Base-by-base conservation (phyloP, 1,140 invertebrate genomes). In the Lutraria rhynchaena region DNA sequence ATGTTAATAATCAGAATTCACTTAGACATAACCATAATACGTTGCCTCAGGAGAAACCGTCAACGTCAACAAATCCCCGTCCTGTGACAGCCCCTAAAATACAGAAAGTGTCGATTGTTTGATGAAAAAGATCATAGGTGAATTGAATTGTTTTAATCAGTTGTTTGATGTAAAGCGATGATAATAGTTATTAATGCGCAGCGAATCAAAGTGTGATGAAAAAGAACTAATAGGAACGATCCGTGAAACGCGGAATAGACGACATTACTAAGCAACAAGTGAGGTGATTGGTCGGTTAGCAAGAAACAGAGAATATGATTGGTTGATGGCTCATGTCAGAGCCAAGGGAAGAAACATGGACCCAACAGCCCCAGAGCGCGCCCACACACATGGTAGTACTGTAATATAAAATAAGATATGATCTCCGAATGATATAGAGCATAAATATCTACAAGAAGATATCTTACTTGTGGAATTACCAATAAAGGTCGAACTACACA, bases 81-180 rank as follows among this genome's bases (percentile, higher is more conserved):
- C 67, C 41, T 35, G 67, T 74, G 37, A 63, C 29, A 29, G 58
- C 65, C n/a, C 67, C 78, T n/a, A 81, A 74, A 71, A 29, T 81
- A 37, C 78, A 81, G 37, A 81, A 81, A 67, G 69, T 81, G 9
- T 81, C 78, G 19, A 81, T 81, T 44, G 78, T 81, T 35, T 81
- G 78, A 81, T 55, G 29, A 58, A 73, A 63, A 7, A 17, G 55
- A 19, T 60, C 17, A 0, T 65, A 57, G 53, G 71, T 41, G 3
- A 11, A 60, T 60, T 60, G 44, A 44, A 44, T 55, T 55, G 4
- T 22, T 5, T 19, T 22, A n/a, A 5, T 5, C n/a, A 9, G n/a
- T 55, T 22, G 4, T 11, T 55, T 7, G 17, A 55, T 55, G 51
- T n/a, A 19, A 11, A n/a, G 4, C n/a, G n/a, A 5, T 19, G 19